A percentile compares a stretch with the other conserved stretches of the same genome.
phyloP scores from a whole-genome alignment of 2,797 vertebrate species.

The Phoxinus dragarum region DNA sequence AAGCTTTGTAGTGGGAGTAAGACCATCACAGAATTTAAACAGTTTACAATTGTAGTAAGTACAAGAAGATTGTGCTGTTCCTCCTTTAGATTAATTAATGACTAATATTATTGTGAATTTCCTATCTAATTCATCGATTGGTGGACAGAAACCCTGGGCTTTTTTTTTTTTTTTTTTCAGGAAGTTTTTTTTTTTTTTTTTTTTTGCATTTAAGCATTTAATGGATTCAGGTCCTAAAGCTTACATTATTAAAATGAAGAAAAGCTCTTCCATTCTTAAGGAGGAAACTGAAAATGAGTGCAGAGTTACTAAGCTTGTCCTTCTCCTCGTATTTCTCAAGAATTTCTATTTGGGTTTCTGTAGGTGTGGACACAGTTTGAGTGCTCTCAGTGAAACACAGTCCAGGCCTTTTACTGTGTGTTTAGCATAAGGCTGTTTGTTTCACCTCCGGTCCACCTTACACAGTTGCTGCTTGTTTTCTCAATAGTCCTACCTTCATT shows the following conservation, averaged over 20 bases:
- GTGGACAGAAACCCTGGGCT: too few relatives aligned
- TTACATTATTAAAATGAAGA: background rate
- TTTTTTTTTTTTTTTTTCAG: background rate
- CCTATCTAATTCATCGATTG: background rate
- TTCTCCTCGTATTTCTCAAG: background rate
- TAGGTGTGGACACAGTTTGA: constrained; percentile 27
- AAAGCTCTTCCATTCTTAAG: constrained; percentile 52
- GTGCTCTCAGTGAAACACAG: background rate
- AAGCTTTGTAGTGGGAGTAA: background rate
- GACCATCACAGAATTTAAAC: background rate
- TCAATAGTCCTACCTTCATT: constrained; percentile 23
- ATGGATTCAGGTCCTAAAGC: background rate
- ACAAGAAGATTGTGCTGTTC: background rate
- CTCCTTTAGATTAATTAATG: background rate
- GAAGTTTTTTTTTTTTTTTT: background rate
- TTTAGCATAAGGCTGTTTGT: constrained; percentile 16
- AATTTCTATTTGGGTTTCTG: background rate
- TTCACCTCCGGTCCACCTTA: background rate
- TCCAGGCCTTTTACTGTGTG: constrained; percentile 25
- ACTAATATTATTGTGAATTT: background rate
- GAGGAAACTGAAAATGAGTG: constrained; percentile 59
- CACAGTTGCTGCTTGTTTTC: constrained; percentile 38
- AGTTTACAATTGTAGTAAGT: background rate
- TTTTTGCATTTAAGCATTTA: background rate
- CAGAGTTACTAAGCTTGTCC: constrained; percentile 38